Evolutionary conservation across 2,888 invertebrate species (phyloP).

Genomic region (Serripes groenlandicus): DNA sequence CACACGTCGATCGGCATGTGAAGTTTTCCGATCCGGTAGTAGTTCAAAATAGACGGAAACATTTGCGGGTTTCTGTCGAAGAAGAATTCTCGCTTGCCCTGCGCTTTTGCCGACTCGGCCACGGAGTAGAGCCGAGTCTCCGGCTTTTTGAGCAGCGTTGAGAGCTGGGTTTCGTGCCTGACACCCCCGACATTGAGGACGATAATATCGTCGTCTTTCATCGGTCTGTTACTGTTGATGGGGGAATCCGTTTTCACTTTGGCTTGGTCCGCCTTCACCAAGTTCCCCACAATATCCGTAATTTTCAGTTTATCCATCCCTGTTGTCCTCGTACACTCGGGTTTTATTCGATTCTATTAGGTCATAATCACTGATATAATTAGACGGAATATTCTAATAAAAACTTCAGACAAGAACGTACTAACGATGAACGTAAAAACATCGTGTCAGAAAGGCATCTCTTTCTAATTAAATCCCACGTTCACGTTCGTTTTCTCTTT

Average conservation of each 20-base stretch:
- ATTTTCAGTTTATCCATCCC: conserved; percentile 51
- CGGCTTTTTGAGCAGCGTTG: conserved; percentile 69
- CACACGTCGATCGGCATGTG: conserved; percentile 74
- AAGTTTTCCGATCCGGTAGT: conserved; percentile 73
- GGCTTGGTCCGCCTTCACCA: conserved; percentile 58
- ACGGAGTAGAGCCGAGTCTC: conserved; percentile 67
- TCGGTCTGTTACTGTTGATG: neutral
- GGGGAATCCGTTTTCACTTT: conserved; percentile 26
- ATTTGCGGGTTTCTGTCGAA: conserved; percentile 75
- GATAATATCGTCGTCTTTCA: conserved; percentile 65
- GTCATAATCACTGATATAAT: too few species aligned
- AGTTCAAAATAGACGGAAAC: conserved; percentile 74
- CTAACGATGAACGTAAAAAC: too few species aligned
- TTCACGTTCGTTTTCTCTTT: too few species aligned
- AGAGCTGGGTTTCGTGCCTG: conserved; percentile 68
- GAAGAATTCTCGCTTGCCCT: conserved; percentile 71
- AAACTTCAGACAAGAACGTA: too few species aligned
- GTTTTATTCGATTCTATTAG: too few species aligned
- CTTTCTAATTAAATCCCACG: too few species aligned
- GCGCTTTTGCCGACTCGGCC: conserved; percentile 68
- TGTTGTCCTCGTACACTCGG: neutral
- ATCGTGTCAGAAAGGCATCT: too few species aligned
- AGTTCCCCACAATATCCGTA: conserved; percentile 56
- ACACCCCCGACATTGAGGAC: conserved; percentile 71
- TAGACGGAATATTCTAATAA: too few species aligned